Evolutionary conservation across 2,888 invertebrate genomes (phyloP), one percentile per base, ranked within the genome.

Genomic region (Cacoxenus indagator): DNA sequence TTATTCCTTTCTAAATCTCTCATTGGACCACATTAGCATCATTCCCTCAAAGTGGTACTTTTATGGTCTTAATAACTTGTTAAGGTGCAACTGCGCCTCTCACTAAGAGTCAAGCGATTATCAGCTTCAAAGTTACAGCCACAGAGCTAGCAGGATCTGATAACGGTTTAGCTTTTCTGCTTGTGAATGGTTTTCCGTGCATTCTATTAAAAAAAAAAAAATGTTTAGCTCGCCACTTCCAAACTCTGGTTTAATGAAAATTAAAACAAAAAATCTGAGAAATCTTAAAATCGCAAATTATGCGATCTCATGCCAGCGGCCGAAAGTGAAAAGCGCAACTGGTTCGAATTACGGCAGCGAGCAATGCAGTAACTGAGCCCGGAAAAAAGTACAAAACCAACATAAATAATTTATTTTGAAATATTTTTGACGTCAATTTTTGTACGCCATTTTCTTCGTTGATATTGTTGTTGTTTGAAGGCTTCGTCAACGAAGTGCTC

Each of bases 341-440:
- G 37, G 8, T 17, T 37, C 11, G 19, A 31, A 37, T 43, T 61
- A 22, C 31, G 9, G 57, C 24, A 19, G 24, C 57, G n/a, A n/a
- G n/a, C n/a, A n/a, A n/a, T n/a, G n/a, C n/a, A n/a, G n/a, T n/a
- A n/a, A n/a, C n/a, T n/a, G n/a, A n/a, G n/a, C n/a, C n/a, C n/a
- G 27, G 26, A 24, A 61, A 43, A 26, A 55, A 17, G 6, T 24
- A 43, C 22, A 62, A 24, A 62, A 31, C 31, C 45, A 43, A 62
- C 61, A 62, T 22, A 62, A 62, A 62, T 62, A 62, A 55, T 55
- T 55, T 55, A 55, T 55, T 55, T 55, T 55, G 27, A 55, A 55
- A 55, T 55, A 55, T 55, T 55, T 55, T 51, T 55, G 26, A 55
- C 27, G 24, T 55, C 19, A 27, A 27, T 27, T 24, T 55, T 55